Percentiles rank a stretch among this genome's conserved stretches.
Evolutionary conservation across 2,888 invertebrate species (phyloP).

Genomic region (Pecten maximus): DNA sequence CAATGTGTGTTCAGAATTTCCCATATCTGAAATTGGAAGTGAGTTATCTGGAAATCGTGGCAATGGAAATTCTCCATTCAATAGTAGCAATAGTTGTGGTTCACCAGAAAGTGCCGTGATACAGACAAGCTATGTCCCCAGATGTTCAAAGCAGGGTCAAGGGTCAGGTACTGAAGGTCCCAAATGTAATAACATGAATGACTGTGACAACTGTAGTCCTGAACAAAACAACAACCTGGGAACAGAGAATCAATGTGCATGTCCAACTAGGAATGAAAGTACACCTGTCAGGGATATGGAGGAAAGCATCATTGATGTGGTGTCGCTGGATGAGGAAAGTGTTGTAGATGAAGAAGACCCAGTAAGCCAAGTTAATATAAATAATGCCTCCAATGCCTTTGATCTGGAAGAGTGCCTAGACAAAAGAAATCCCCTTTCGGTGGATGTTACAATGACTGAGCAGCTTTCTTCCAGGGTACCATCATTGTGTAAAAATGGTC

Average conservation of each 20-base stretch:
- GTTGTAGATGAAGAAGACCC: not conserved
- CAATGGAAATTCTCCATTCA: slow-evolving; percentile 56
- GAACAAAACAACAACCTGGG: not conserved
- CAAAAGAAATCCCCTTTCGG: not conserved
- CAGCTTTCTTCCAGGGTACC: not conserved
- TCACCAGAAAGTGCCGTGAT: slow-evolving; percentile 47
- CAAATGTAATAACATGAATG: not conserved
- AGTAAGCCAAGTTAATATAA: not conserved
- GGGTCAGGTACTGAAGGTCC: not conserved
- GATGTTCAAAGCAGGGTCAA: slow-evolving; percentile 1
- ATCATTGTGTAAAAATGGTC: not conserved
- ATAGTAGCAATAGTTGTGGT: slow-evolving; percentile 54
- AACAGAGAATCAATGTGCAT: not conserved
- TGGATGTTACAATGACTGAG: not conserved
- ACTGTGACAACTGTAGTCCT: not conserved
- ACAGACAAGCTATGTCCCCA: not conserved
- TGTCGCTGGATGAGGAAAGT: not conserved
- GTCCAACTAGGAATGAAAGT: not conserved
- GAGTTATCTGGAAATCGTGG: slow-evolving; percentile 53
- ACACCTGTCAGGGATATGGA: not conserved
- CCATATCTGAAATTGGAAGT: slow-evolving; percentile 53
- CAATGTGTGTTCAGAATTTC: slow-evolving; percentile 50
- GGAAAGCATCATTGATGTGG: slow-evolving; percentile 25
- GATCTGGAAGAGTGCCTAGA: slow-evolving; percentile 25
- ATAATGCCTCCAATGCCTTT: not conserved